Base-by-base conservation (phyloP, 1,140 invertebrate genomes). In the Zaprionus ornatus region DNA sequence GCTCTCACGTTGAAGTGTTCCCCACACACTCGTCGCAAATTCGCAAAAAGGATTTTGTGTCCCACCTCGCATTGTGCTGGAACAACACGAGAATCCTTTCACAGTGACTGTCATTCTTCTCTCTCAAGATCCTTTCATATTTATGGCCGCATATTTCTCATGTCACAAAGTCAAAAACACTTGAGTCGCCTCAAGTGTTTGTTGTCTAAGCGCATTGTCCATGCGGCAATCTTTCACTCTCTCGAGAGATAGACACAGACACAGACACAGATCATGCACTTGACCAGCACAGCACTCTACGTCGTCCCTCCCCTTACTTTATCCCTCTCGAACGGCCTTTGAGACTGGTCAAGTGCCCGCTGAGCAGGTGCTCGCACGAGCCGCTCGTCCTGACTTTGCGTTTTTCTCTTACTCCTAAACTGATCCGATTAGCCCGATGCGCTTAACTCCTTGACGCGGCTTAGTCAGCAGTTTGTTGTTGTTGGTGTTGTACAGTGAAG, bases 121-220 rank as follows among this genome's bases (percentile, higher is more conserved):
- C 37, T n/a, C 60, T 87, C 60, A 84, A 84, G 83, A 84, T 84
- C 84, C 81, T 82, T 72, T 84, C 78, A 88, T 87, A 83, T 87
- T 87, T 67, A 87, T 88, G 67, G 56, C 32, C 74, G 62, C 74
- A 72, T 66, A 77, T 66, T 67, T 77, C 57, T 67, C 74, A 75
- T 74, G 79, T 64, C 79, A 80, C 71, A 78, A 71, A 74, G 75
- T 75, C 77, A 78, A 50, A 13, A 23, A 29, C 71, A 84, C 80
- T 88, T 80, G 77, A 87, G 80, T 64, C 63, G 56, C 48, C 72
- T 84, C 32, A 84, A 90, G 85, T 90, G 85, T 75, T 78, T 85
- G 77, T 80, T 78, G 70, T 81, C 82, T 50, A 60, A 48, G 69
- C 54, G 23, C 71, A 79, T 75, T 76, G 74, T 80, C 59, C 52